Percentiles rank a stretch among this genome's conserved stretches.
phyloP scores from a whole-genome alignment of 2,888 invertebrate genomes.

The Petrolisthes manimaculis region DNA sequence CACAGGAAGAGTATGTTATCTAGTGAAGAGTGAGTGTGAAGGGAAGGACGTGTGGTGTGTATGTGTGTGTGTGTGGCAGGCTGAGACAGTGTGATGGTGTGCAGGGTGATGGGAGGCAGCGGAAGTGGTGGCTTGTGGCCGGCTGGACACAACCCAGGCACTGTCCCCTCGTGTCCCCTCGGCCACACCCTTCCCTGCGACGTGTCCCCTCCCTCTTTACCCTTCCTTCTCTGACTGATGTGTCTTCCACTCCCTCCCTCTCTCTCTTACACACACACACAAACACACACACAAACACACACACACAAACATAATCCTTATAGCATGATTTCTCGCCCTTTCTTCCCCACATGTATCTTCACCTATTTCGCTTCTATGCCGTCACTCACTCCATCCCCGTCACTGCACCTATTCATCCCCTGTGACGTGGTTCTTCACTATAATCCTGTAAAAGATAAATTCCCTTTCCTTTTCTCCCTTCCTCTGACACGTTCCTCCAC shows the following conservation, averaged over 20 bases:
- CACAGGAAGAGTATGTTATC: background rate
- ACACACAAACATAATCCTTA: background rate
- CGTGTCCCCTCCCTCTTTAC: background rate
- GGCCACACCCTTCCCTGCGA: background rate
- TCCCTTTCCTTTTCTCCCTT: background rate
- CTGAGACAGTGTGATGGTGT: background rate
- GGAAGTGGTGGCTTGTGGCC: constrained; percentile 8
- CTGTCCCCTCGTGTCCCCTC: constrained; percentile 19
- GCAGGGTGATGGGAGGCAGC: constrained; percentile 3
- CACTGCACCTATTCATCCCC: background rate
- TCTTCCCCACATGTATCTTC: background rate
- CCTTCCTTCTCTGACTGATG: background rate
- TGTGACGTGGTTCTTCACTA: background rate
- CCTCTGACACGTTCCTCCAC: background rate
- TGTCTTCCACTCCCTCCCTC: background rate
- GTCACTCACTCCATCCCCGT: background rate
- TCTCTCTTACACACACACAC: background rate
- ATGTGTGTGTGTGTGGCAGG: constrained; percentile 7
- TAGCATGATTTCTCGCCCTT: too few relatives aligned
- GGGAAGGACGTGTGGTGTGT: background rate
- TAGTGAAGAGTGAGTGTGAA: background rate
- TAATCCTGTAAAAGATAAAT: background rate
- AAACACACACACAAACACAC: background rate
- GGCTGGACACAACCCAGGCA: constrained; percentile 33
- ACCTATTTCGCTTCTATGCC: background rate